These are phyloP conservation scores for Eulimnadia texana DNA, from an alignment of 1,140 invertebrate species.

Conservation along the genomic window DNA sequence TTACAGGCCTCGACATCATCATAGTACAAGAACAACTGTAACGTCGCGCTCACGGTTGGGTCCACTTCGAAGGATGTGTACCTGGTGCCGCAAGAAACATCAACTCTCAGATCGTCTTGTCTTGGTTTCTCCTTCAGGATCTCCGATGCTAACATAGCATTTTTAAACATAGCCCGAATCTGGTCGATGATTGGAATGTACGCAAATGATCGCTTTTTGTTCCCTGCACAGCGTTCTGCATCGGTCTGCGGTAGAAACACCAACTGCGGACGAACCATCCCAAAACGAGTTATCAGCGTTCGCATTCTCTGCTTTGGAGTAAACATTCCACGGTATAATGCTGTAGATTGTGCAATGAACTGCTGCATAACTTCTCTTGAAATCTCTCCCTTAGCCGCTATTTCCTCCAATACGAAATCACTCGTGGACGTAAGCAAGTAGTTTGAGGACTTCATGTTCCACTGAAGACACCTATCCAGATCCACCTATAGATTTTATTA, in stretches of 20 bases:
- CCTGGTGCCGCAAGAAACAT: neutral
- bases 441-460: neutral
- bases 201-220: neutral
- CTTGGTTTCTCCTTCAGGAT: neutral
- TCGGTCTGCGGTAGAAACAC: neutral
- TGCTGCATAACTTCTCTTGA: neutral
- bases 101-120: neutral
- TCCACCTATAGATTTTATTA: neutral
- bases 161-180: neutral
- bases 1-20: conserved; percentile 7
- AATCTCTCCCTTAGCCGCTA: neutral
- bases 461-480: neutral
- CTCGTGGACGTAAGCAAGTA: too few relatives aligned
- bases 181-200: neutral
- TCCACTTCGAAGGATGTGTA: neutral
- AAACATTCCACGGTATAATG: neutral
- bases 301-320: neutral
- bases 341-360: neutral
- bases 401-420: too few relatives aligned
- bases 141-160: neutral
- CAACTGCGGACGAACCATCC: neutral
- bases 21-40: neutral
- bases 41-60: neutral
- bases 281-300: neutral
- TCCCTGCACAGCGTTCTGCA: neutral